Conservation (phyloP, 2,113 vertebrate species). For the Gallinago paraguaiae region DNA sequence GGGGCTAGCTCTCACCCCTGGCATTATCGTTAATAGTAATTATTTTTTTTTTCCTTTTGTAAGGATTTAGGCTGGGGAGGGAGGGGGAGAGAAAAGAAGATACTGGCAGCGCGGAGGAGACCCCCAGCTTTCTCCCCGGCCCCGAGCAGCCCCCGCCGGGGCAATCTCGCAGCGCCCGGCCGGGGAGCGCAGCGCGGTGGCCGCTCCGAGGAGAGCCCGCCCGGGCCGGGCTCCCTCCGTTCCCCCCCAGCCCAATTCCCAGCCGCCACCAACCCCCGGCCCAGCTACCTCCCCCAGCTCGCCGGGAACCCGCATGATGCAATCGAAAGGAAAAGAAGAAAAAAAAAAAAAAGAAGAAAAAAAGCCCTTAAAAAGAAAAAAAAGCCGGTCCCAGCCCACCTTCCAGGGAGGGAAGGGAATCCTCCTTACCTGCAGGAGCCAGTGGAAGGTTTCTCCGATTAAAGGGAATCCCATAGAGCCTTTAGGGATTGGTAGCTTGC, state of each 20-base stretch:
- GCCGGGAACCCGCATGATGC: conserved; percentile 7
- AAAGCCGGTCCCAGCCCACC: neutral
- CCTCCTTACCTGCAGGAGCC: conserved; percentile 94
- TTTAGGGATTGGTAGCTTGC: conserved; percentile 94
- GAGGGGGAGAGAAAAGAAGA: neutral
- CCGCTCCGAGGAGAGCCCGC: neutral
- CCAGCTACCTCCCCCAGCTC: neutral
- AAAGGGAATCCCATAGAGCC: conserved; percentile 98
- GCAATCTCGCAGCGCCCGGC: neutral
- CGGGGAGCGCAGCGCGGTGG: neutral
- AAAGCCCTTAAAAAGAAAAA: neutral
- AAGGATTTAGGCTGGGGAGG: neutral
- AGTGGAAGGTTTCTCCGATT: conserved; percentile 98
- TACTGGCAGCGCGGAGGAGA: neutral
- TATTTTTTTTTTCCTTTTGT: too few species aligned
- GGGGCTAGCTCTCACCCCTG: neutral
- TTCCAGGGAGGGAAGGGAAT: neutral
- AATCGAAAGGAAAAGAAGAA: neutral
- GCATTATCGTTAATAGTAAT: too few species aligned
- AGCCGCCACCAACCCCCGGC: neutral
- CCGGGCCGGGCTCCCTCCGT: neutral
- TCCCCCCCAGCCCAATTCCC: neutral
- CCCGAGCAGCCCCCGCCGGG: neutral
- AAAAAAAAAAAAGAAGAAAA: too few species aligned
- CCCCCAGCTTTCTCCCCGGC: neutral